Evolutionary conservation across 35 echinoderm and acorn worm species (phyloP).

Genomic region (Stichopus chloronotus): DNA sequence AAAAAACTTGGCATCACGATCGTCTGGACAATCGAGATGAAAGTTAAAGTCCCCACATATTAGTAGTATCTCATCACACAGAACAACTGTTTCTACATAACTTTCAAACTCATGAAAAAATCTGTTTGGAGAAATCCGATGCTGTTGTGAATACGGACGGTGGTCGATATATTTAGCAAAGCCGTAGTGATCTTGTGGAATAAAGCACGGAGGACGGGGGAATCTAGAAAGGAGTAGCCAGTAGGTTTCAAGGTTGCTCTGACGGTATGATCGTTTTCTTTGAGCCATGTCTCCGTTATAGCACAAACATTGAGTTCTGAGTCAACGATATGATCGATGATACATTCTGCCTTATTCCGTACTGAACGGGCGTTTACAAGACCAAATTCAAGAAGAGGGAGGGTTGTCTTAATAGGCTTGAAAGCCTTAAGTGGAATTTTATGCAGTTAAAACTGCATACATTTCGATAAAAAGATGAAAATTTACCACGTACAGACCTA

Average conservation of each 20-base stretch:
- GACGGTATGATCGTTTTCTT: background rate
- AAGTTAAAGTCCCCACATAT: too few relatives aligned
- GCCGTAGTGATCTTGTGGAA: conserved; percentile 5
- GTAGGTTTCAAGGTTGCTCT: conserved; percentile 17
- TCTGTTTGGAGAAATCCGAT: background rate
- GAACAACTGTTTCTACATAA: too few relatives aligned
- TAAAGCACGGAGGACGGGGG: background rate
- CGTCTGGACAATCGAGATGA: background rate
- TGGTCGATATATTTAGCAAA: background rate
- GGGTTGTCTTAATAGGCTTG: background rate
- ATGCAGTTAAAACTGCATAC: background rate
- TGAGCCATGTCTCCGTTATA: too few relatives aligned
- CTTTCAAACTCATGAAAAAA: background rate
- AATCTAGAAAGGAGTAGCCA: too few relatives aligned
- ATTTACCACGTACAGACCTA: background rate
- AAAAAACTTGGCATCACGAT: background rate
- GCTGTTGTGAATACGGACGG: conserved; percentile 30
- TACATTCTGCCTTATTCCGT: conserved; percentile 6
- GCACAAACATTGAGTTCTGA: conserved; percentile 21
- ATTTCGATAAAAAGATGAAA: too few relatives aligned
- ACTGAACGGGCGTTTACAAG: conserved; percentile 1
- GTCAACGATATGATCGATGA: too few relatives aligned
- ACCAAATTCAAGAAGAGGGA: background rate
- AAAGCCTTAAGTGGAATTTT: background rate
- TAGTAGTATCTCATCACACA: too few relatives aligned